A percentile compares a stretch with the other conserved stretches of the same genome.
Conservation (phyloP, 1,140 invertebrate species). For the Oncopodura yosiiana region DNA sequence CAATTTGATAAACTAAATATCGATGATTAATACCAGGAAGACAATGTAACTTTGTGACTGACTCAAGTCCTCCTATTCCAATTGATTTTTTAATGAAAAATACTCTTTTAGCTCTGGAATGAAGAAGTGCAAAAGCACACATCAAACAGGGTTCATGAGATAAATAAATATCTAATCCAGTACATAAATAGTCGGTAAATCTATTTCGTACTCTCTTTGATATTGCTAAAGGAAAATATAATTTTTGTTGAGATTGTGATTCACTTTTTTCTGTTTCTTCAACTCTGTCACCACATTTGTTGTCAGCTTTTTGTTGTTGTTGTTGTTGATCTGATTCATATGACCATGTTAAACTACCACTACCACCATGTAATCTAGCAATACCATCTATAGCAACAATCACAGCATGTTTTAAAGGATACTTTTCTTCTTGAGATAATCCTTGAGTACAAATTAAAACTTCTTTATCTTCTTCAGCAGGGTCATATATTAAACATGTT, state of each 20-base stretch:
- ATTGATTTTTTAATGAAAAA: constrained; percentile 59
- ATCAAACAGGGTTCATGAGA: constrained; percentile 80
- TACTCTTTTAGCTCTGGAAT: constrained; percentile 68
- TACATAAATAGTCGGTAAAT: constrained; percentile 63
- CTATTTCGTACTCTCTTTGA: constrained; percentile 7
- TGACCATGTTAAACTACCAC: constrained; percentile 49
- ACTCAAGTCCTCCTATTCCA: constrained; percentile 56
- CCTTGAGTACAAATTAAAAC: constrained; percentile 56
- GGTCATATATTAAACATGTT: constrained; percentile 59
- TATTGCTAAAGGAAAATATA: not conserved
- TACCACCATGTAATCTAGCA: constrained; percentile 67
- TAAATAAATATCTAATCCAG: constrained; percentile 75
- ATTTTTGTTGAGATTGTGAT: no score
- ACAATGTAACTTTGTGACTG: constrained; percentile 61
- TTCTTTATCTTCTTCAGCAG: constrained; percentile 45
- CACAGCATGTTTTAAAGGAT: constrained; percentile 71
- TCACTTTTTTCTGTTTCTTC: not conserved
- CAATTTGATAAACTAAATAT: constrained; percentile 61
- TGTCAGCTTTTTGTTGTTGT: no score
- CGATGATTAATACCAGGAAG: constrained; percentile 77
- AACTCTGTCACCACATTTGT: no score
- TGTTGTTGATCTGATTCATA: not conserved
- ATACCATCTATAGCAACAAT: constrained; percentile 81
- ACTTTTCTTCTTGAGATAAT: constrained; percentile 41
- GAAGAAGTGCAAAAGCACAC: constrained; percentile 88